Base-by-base conservation (phyloP, 2,113 vertebrate genomes). In the Malurus elegans region DNA sequence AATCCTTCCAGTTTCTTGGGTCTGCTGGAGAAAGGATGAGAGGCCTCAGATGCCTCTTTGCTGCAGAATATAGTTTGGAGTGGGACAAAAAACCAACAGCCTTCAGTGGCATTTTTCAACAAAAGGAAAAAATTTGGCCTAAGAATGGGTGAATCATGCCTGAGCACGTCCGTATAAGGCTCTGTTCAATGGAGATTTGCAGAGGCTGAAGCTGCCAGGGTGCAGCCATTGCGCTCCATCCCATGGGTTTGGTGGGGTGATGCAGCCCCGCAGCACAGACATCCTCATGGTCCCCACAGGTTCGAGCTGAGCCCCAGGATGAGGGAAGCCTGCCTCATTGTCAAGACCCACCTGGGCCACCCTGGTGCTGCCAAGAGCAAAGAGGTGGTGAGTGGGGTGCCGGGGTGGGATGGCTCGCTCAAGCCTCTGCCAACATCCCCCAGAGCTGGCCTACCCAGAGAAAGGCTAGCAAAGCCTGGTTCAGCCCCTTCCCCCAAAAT, bases 251-350 rank as follows among this genome's bases (percentile, higher is more conserved):
- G 65, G 13, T n/a, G 61, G 25, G 38, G n/a, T 2, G n/a, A 14
- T 7, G 8, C 32, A 42, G 53, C 34, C 47, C 42, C 1, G 2
- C 24, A 4, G 19, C 0, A 0, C 2, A 2, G 24, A 18, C 10
- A 31, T 83, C 92, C 71, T 36, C 0, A 0, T 15, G 38, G 76
- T 38, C 50, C 73, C 40, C 18, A 6, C 96, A 99, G 99, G 97
- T 99, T 99, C 32, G 99, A 99, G 94, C 95, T 99, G 91, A 99
- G 98, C 96, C 98, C 98, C n/a, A 98, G 98, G 91, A 98, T 99
- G 98, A 98, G 98, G 36, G 99, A 99, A 86, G 99, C 99, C 31
- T 99, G 99, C 65, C 97, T 98, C 6, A 98, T 98, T 60, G 94
- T 99, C 96, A 98, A 98, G 95, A 98, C 97, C 69, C 98, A 99